These are phyloP conservation scores for Paracanthobrama guichenoti DNA, from an alignment of 2,113 vertebrate genomes.

Conservation along the genomic window DNA sequence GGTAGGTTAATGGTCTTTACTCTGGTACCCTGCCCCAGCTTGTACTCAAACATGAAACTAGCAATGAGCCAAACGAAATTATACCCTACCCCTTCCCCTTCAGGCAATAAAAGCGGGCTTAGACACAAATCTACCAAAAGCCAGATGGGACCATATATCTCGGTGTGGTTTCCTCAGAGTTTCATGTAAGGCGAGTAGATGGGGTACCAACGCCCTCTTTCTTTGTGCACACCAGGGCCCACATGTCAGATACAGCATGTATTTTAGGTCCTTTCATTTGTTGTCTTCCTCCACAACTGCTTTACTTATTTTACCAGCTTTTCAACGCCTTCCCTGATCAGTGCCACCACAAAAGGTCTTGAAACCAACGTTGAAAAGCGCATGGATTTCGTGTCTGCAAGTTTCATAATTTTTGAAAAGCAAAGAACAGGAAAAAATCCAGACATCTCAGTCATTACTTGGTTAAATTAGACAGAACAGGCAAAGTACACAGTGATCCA, in stretches of 20 bases:
- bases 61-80: constrained; percentile 66
- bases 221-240: constrained; percentile 39
- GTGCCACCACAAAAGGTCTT: constrained; percentile 31
- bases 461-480: constrained; percentile 62
- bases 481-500: constrained; percentile 52
- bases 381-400: background rate
- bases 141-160: constrained; percentile 71
- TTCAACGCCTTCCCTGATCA: constrained; percentile 35
- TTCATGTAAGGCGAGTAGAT: constrained; percentile 56
- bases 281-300: constrained; percentile 59
- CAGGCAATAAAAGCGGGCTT: constrained; percentile 71
- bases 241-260: constrained; percentile 49
- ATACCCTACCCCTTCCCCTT: constrained; percentile 62
- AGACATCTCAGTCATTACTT: constrained; percentile 48
- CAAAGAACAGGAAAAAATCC: constrained; percentile 41
- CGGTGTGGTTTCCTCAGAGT: constrained; percentile 62
- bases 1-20: constrained; percentile 64
- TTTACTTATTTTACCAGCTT: constrained; percentile 60
- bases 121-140: constrained; percentile 69
- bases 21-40: constrained; percentile 64
- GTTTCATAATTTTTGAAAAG: constrained; percentile 26
- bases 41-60: constrained; percentile 65
- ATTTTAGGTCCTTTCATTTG: constrained; percentile 63
- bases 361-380: background rate
- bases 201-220: constrained; percentile 47